A percentile compares a stretch with the other conserved stretches of the same genome.
Evolutionary conservation across 1,140 invertebrate genomes (phyloP).

Genomic region (Leptoteleia sp.): DNA sequence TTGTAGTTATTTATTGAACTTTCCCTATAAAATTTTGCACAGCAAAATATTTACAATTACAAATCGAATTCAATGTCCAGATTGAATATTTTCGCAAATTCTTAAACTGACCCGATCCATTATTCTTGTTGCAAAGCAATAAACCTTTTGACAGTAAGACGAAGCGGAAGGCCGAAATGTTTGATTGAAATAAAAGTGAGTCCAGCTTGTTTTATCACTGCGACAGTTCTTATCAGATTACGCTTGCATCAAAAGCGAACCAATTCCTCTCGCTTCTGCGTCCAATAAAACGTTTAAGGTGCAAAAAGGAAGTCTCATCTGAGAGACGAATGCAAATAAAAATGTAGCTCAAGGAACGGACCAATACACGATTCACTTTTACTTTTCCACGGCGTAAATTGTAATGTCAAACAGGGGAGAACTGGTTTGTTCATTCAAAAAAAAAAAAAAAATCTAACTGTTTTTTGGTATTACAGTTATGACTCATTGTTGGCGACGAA

Average conservation of each 20-base stretch:
- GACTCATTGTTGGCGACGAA: constrained; percentile 11
- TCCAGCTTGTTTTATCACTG: constrained; percentile 19
- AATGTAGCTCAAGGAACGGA: background rate
- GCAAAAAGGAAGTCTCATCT: background rate
- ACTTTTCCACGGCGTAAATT: constrained; percentile 7
- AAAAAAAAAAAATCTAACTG: constrained; percentile 29
- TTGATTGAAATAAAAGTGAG: constrained; percentile 29
- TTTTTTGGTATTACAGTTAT: constrained; percentile 26
- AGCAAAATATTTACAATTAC: no score
- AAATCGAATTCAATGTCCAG: no score
- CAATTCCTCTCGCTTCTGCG: constrained; percentile 7
- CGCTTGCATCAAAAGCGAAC: constrained; percentile 3
- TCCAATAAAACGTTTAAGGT: background rate
- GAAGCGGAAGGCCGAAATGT: constrained; percentile 1
- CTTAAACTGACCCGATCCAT: constrained; percentile 3
- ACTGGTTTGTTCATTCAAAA: constrained; percentile 13
- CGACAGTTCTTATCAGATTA: constrained; percentile 14
- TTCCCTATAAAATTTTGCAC: no score
- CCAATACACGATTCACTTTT: constrained; percentile 27
- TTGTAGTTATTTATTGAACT: no score
- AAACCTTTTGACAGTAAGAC: constrained; percentile 25
- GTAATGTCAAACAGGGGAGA: background rate
- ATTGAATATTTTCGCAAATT: no score
- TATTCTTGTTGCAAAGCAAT: constrained; percentile 24
- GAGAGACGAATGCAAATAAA: background rate